A percentile compares a stretch with the other conserved stretches of the same genome.
These are phyloP conservation scores for Autographa gamma DNA, from an alignment of 2,888 invertebrate species.

Conservation along the genomic window DNA sequence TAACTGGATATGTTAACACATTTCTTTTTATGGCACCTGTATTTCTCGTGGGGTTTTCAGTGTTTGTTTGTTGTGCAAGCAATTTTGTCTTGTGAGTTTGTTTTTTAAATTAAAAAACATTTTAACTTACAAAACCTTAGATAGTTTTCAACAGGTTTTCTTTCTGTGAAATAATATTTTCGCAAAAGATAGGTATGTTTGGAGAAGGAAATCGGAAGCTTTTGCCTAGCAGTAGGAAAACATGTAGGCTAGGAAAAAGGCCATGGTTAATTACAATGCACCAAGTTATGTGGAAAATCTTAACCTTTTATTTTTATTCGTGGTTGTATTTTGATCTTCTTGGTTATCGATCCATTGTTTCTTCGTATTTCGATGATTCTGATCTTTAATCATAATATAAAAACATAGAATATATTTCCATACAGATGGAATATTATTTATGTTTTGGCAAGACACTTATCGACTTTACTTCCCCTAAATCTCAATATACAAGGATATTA, in stretches of 20 bases:
- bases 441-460: conserved; percentile 4
- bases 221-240: too few relatives aligned
- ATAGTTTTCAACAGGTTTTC: too few relatives aligned
- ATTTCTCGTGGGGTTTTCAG: not conserved
- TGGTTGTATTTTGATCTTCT: not conserved
- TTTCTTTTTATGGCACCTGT: conserved; percentile 12
- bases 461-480: not conserved
- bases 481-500: conserved; percentile 1
- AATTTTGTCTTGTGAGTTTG: not conserved
- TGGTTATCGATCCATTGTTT: not conserved
- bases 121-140: too few relatives aligned
- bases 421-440: not conserved
- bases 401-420: not conserved
- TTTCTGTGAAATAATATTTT: too few relatives aligned
- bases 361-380: not conserved
- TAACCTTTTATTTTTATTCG: too few relatives aligned
- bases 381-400: not conserved
- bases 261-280: too few relatives aligned
- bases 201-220: too few relatives aligned
- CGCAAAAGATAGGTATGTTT: too few relatives aligned
- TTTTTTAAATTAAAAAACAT: not conserved
- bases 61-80: not conserved
- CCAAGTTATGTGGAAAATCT: too few relatives aligned
- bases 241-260: too few relatives aligned
- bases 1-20: conserved; percentile 16